A percentile compares a stretch with the other conserved stretches of the same genome.
These are phyloP conservation scores for Zhengitettix transpicula DNA, from an alignment of 2,888 invertebrate genomes.

Conservation along the genomic window DNA sequence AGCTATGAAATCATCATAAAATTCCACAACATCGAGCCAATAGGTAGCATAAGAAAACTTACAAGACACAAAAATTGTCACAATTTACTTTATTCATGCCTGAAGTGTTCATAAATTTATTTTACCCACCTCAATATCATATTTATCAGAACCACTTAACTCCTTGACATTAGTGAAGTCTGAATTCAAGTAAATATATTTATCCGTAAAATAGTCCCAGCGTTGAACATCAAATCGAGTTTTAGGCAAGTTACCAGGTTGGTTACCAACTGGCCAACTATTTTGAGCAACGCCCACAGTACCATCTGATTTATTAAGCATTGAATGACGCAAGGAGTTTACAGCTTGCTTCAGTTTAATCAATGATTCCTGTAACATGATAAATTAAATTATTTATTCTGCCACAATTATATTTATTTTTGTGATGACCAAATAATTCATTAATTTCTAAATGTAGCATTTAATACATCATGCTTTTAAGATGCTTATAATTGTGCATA, in stretches of 20 bases:
- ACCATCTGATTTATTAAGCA: slow-evolving; percentile 26
- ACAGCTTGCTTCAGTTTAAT: slow-evolving; percentile 20
- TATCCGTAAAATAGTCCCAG: slow-evolving; percentile 75
- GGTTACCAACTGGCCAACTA: slow-evolving; percentile 59
- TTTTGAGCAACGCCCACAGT: slow-evolving; percentile 26
- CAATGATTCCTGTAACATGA: not conserved
- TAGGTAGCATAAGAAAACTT: too few species aligned
- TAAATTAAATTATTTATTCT: too few species aligned
- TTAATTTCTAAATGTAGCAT: too few species aligned
- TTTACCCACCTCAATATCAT: slow-evolving; percentile 44
- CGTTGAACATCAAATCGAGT: slow-evolving; percentile 68
- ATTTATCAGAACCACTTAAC: slow-evolving; percentile 44
- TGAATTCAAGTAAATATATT: slow-evolving; percentile 65
- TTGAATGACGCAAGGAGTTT: slow-evolving; percentile 26
- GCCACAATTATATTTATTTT: too few species aligned
- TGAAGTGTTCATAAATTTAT: not conserved
- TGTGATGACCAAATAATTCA: too few species aligned
- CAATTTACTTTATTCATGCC: too few species aligned
- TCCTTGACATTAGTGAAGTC: slow-evolving; percentile 54
- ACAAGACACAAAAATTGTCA: too few species aligned
- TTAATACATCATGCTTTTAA: too few species aligned
- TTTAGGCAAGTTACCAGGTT: slow-evolving; percentile 44
- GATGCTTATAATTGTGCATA: too few species aligned
- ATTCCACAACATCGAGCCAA: too few species aligned
- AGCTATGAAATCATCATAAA: too few species aligned